Conservation (phyloP, 2,797 vertebrate genomes). For the Eurystomus glaucurus region DNA sequence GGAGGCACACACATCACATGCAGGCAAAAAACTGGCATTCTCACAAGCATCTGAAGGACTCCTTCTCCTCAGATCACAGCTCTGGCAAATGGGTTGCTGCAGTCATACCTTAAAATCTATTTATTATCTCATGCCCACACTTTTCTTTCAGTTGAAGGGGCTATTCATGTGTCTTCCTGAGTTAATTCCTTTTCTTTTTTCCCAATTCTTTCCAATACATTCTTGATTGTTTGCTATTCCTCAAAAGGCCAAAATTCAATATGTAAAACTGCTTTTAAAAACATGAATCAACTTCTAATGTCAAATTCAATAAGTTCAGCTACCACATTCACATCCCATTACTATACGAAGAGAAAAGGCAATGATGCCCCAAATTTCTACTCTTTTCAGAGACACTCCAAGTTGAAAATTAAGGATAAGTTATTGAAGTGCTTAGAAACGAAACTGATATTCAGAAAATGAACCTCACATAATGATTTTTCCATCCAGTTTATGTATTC, state of each 20-base stretch:
- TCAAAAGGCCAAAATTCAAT: conserved; percentile 60
- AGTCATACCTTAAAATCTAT: background rate
- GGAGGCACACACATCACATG: background rate
- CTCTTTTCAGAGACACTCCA: conserved; percentile 5
- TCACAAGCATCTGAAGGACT: background rate
- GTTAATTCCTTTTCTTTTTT: background rate
- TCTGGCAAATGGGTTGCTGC: background rate
- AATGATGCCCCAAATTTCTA: conserved; percentile 54
- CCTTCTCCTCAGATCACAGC: background rate
- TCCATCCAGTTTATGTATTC: conserved; percentile 76
- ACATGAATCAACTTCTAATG: conserved; percentile 59
- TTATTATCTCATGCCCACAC: background rate
- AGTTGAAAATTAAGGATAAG: conserved; percentile 73
- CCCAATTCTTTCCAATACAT: background rate
- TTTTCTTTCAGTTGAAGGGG: background rate
- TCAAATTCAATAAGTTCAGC: conserved; percentile 67
- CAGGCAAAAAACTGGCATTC: background rate
- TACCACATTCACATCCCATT: conserved; percentile 23
- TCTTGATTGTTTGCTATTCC: conserved; percentile 55
- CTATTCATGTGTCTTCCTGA: background rate
- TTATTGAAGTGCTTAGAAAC: conserved; percentile 74
- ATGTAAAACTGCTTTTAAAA: conserved; percentile 62
- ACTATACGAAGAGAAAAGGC: conserved; percentile 39
- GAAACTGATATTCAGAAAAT: conserved; percentile 76
- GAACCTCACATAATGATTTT: conserved; percentile 75